Evolutionary conservation across 2,888 invertebrate species (phyloP).

Genomic region (Caenorhabditis uteleia): DNA sequence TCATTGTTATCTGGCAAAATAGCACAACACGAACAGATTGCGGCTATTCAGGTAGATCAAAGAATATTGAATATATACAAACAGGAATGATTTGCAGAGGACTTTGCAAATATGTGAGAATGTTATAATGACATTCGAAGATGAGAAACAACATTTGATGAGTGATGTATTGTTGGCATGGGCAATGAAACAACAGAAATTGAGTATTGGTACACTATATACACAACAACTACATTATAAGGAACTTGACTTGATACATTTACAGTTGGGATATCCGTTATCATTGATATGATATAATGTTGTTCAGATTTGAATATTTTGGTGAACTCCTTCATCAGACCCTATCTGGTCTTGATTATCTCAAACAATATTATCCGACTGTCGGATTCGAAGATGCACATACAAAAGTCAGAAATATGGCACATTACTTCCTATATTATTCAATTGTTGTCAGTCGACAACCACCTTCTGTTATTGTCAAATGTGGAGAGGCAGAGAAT

Average conservation of each 20-base stretch:
- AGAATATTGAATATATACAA: too few species aligned
- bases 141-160: conserved; percentile 68
- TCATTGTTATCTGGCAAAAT: conserved; percentile 58
- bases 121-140: conserved; percentile 58
- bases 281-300: conserved; percentile 17
- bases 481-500: conserved; percentile 69
- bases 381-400: conserved; percentile 62
- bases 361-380: conserved; percentile 62
- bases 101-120: conserved; percentile 52
- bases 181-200: conserved; percentile 67
- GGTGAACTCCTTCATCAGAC: conserved; percentile 68
- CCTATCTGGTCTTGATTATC: conserved; percentile 60
- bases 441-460: conserved; percentile 67
- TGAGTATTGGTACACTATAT: conserved; percentile 61
- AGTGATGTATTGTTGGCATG: conserved; percentile 65
- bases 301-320: conserved; percentile 65
- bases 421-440: conserved; percentile 68
- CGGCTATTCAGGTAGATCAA: conserved; percentile 53
- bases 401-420: conserved; percentile 56
- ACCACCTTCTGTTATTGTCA: conserved; percentile 68
- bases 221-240: conserved; percentile 67
- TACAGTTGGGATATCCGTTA: conserved; percentile 56
- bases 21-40: conserved; percentile 47
- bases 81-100: too few species aligned
- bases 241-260: conserved; percentile 61